Conservation (phyloP, 1,140 invertebrate genomes). For the Dreissena polymorpha region DNA sequence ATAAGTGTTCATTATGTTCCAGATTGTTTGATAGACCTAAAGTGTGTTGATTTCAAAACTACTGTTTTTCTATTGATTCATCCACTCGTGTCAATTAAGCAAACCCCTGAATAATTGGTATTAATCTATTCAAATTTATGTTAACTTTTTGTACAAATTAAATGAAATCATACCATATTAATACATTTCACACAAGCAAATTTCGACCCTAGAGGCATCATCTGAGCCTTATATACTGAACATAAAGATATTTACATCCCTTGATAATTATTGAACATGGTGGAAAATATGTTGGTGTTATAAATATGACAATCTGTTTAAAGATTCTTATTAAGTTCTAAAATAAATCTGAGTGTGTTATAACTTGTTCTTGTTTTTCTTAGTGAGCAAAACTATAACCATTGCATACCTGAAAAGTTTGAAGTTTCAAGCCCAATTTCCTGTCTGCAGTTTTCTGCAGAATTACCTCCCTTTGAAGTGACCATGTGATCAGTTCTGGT, state of each 20-base stretch:
- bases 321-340: background rate
- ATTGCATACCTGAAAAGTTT: constrained; percentile 15
- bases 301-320: background rate
- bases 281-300: background rate
- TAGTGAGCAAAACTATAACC: background rate
- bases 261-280: background rate
- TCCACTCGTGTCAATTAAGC: too few relatives aligned
- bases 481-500: constrained; percentile 25
- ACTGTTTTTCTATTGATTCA: too few relatives aligned
- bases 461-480: constrained; percentile 25
- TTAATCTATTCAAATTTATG: too few relatives aligned
- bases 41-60: too few relatives aligned
- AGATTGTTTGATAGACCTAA: too few relatives aligned
- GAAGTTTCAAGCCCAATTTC: constrained; percentile 28
- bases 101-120: too few relatives aligned
- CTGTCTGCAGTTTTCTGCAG: background rate
- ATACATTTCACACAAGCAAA: background rate
- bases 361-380: background rate
- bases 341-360: background rate
- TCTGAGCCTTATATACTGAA: too few relatives aligned
- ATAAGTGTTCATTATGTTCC: too few relatives aligned
- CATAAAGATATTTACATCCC: background rate
- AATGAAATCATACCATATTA: background rate
- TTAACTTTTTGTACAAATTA: too few relatives aligned
- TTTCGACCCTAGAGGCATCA: too few relatives aligned